Conservation (phyloP, 1,140 invertebrate species). For the Helicoverpa zea region DNA sequence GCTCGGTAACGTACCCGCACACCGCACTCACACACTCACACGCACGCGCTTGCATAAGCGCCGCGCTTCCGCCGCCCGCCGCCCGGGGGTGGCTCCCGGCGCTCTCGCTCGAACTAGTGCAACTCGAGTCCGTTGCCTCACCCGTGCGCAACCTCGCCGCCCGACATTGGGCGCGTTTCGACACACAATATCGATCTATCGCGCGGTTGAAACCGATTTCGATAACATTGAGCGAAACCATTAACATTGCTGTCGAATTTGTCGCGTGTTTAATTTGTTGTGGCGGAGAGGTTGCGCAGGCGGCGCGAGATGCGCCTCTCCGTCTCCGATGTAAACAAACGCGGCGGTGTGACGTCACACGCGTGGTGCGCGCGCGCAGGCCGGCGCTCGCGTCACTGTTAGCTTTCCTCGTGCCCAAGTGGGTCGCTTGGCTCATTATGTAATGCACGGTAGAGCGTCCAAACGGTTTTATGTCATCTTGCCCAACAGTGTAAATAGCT, state of each 20-base stretch:
- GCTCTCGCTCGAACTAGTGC: slow-evolving; percentile 3
- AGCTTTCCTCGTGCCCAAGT: slow-evolving; percentile 19
- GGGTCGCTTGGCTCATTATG: slow-evolving; percentile 31
- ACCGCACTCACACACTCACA: slow-evolving; percentile 56
- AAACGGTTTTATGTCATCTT: slow-evolving; percentile 14
- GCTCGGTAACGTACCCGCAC: slow-evolving; percentile 73
- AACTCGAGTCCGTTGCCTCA: slow-evolving; percentile 36
- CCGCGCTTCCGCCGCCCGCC: not conserved
- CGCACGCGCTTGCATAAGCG: slow-evolving; percentile 39
- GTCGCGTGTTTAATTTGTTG: not conserved
- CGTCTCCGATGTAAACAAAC: slow-evolving; percentile 32
- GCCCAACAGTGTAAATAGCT: slow-evolving; percentile 14
- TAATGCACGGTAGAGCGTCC: slow-evolving; percentile 13
- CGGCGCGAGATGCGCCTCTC: not conserved
- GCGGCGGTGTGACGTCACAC: slow-evolving; percentile 14
- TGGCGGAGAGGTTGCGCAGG: not conserved
- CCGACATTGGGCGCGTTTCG: slow-evolving; percentile 55
- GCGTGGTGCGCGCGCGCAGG: not conserved
- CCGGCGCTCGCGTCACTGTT: not conserved
- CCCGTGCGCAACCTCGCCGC: slow-evolving; percentile 37
- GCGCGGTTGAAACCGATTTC: slow-evolving; percentile 57
- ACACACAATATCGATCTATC: slow-evolving; percentile 51
- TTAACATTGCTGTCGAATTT: not conserved
- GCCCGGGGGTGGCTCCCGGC: not conserved
- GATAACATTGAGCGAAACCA: slow-evolving; percentile 53